These are phyloP conservation scores for Argyresthia goedartella DNA, from an alignment of 2,888 invertebrate genomes.

Conservation along the genomic window DNA sequence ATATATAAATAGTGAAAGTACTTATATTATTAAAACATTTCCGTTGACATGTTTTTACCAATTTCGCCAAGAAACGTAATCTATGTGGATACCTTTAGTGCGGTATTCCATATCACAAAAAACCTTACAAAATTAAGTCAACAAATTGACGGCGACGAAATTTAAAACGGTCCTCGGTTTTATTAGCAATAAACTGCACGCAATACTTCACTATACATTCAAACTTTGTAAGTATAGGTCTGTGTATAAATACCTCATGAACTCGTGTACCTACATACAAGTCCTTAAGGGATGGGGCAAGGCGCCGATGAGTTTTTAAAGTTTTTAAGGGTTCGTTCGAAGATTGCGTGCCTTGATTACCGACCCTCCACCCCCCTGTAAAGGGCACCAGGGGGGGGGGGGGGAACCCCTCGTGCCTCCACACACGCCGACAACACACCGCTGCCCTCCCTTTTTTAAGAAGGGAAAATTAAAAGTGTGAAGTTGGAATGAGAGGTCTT, in stretches of 20 bases:
- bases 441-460: conserved; percentile 68
- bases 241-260: conserved; percentile 31
- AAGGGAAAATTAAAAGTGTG: conserved; percentile 70
- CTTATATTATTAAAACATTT: too few species aligned
- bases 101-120: too few species aligned
- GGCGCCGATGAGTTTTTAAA: conserved; percentile 70
- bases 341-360: conserved; percentile 77
- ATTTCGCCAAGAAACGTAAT: too few species aligned
- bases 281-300: conserved; percentile 26
- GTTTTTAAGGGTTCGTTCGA: conserved; percentile 73
- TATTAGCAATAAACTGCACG: conserved; percentile 39
- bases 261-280: conserved; percentile 23
- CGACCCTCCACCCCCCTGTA: conserved; percentile 29
- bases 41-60: too few species aligned
- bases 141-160: conserved; percentile 11
- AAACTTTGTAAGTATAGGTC: background rate
- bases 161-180: conserved; percentile 26
- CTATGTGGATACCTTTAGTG: too few species aligned
- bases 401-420: conserved; percentile 20
- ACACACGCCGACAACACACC: conserved; percentile 55
- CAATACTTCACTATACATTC: conserved; percentile 21
- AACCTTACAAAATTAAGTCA: too few species aligned
- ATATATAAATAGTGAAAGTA: too few species aligned
- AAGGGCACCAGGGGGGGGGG: conserved; percentile 16
- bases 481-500: conserved; percentile 27